Conservation (phyloP, 2,797 vertebrate genomes). For the Cynodonichthys magdalenae region DNA sequence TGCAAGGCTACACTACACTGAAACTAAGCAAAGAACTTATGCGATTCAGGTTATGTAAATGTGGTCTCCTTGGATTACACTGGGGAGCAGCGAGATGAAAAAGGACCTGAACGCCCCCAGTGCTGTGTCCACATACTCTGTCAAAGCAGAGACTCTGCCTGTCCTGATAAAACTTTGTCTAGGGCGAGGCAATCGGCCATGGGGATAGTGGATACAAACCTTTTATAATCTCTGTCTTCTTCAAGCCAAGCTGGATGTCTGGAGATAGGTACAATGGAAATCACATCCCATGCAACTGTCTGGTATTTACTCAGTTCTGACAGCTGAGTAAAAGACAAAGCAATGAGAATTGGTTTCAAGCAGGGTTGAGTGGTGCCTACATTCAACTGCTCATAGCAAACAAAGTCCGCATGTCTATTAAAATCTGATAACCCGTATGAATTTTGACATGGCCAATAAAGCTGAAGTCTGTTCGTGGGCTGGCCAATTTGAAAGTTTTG, state of each 20-base stretch:
- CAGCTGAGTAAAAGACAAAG: conserved; percentile 9
- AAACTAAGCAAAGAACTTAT: background rate
- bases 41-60: conserved; percentile 1
- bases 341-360: conserved; percentile 16
- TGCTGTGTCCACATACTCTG: conserved; percentile 47
- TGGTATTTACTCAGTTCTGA: conserved; percentile 13
- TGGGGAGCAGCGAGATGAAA: conserved; percentile 26
- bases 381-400: conserved; percentile 6
- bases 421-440: conserved; percentile 4
- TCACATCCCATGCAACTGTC: conserved; percentile 9
- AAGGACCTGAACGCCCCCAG: conserved; percentile 23
- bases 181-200: conserved; percentile 26
- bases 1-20: background rate
- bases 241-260: conserved; percentile 25
- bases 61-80: conserved; percentile 22
- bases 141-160: conserved; percentile 52
- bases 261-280: conserved; percentile 41
- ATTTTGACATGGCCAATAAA: background rate
- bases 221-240: conserved; percentile 39
- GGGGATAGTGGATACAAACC: conserved; percentile 40
- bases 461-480: conserved; percentile 9
- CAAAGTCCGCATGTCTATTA: background rate
- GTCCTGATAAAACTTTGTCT: conserved; percentile 50
- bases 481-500: conserved; percentile 12
- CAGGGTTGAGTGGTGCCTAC: conserved; percentile 14